Base-by-base conservation (phyloP, 2,888 invertebrate species). In the Blastobasis adustella region DNA sequence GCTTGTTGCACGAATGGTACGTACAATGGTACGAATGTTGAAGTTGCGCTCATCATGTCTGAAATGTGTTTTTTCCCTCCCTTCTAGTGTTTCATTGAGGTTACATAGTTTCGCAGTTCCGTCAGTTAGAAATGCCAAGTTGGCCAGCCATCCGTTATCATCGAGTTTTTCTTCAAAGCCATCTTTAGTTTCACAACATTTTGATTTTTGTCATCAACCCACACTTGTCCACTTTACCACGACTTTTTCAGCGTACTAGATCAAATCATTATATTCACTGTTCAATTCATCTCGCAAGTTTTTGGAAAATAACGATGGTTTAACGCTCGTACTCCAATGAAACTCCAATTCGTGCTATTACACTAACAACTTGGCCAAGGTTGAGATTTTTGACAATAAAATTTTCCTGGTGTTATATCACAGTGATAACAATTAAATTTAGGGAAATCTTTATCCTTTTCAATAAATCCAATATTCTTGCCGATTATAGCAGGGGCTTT, bases 401-500 rank as follows among this genome's bases (percentile, higher is more conserved):
- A 8, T 10, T 38, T 47, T 53, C 41, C 42, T 50, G 53, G 36
- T 53, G 47, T 40, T n/a, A 50, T 48, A 36, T 50, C 40, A 45
- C 53, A 54, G 50, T 54, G 50, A 38, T 50, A 50, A 48, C 10
- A 37, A 50, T 36, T 45, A 9, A 54, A 50, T 37, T 49, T 39
- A 37, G 49, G 49, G 45, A 49, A 43, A 23, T 49, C 43, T 46
- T 46, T 43, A 46, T 47, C 46, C 47, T 49, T 38, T 3, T 10
- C 49, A 47, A 49, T 47, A 49, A 53, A 53, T 36, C 53, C 53
- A 49, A 43, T 37, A 44, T 47, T 47, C 38, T 10, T 40, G 39
- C 53, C 49, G n/a, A 47, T 46, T 45, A 53, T 53, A 43, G 49
- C 53, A 47, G 53, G 49, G 9, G 53, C 53, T 47, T 47, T 47